Evolutionary conservation across 2,888 invertebrate genomes (phyloP).

Genomic region (Himalopsyche anomala): DNA sequence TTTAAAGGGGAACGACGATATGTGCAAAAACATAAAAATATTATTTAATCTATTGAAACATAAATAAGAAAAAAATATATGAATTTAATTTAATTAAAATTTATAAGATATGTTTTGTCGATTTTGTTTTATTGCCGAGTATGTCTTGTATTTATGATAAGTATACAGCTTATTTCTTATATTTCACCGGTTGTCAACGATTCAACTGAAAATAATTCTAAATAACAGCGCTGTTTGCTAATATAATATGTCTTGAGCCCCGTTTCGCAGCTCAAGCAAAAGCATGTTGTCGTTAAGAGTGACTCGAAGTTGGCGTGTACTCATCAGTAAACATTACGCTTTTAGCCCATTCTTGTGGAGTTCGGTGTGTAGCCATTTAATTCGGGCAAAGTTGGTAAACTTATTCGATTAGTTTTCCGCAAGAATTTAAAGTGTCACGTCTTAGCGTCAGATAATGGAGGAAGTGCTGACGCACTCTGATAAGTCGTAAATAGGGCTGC

Average conservation of each 20-base stretch:
- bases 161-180: too few species aligned
- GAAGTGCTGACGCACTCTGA: slow-evolving; percentile 22
- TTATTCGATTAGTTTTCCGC: slow-evolving; percentile 60
- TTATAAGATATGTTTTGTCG: too few species aligned
- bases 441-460: slow-evolving; percentile 39
- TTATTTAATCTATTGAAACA: too few species aligned
- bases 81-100: too few species aligned
- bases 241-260: neutral
- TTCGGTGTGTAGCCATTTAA: slow-evolving; percentile 29
- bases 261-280: slow-evolving; percentile 3
- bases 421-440: slow-evolving; percentile 55
- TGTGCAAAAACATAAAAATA: too few species aligned
- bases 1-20: too few species aligned
- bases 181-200: too few species aligned
- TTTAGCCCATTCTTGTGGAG: neutral
- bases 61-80: too few species aligned
- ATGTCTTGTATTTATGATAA: too few species aligned
- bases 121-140: too few species aligned
- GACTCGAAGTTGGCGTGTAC: slow-evolving; percentile 7
- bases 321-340: slow-evolving; percentile 34
- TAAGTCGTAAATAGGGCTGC: slow-evolving; percentile 25
- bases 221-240: neutral
- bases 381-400: slow-evolving; percentile 50
- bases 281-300: slow-evolving; percentile 12
- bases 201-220: neutral